phyloP scores from a whole-genome alignment of 2,888 invertebrate genomes.

The Ichneumon xanthorius region DNA sequence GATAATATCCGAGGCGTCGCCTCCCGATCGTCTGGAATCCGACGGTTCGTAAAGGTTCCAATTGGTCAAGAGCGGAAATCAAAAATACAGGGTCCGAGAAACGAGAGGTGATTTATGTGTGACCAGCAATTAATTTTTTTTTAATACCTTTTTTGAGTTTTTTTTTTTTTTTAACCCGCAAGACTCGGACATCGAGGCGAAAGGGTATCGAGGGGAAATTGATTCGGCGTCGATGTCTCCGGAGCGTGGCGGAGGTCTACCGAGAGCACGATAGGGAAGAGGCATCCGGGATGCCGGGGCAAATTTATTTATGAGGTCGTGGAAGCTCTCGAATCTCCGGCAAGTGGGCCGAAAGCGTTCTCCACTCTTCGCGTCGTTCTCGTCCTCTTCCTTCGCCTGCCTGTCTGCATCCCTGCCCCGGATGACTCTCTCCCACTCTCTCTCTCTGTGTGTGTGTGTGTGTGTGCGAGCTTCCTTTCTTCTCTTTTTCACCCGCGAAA shows the following conservation, averaged over 20 bases:
- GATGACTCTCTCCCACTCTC: constrained; percentile 19
- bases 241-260: constrained; percentile 1
- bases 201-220: constrained; percentile 54
- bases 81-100: neutral
- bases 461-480: constrained; percentile 52
- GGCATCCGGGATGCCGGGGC: constrained; percentile 39
- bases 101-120: constrained; percentile 14
- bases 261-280: constrained; percentile 19
- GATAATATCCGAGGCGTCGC: constrained; percentile 18
- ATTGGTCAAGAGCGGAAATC: neutral
- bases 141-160: neutral
- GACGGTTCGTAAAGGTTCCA: neutral
- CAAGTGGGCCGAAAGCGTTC: constrained; percentile 65
- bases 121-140: neutral
- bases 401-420: neutral
- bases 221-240: constrained; percentile 63
- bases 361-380: constrained; percentile 9
- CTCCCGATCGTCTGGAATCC: neutral
- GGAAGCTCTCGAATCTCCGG: constrained; percentile 56
- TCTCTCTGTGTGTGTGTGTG: neutral
- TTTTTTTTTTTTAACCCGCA: constrained; percentile 39
- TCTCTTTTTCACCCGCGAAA: constrained; percentile 44
- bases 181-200: constrained; percentile 38
- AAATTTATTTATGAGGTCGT: constrained; percentile 69
- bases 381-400: constrained; percentile 18